A percentile compares a stretch with the other conserved stretches of the same genome.
Conservation (phyloP, 30 jellyfish, hydroid and myxozoan genomes). For the Aurelia aurita region DNA sequence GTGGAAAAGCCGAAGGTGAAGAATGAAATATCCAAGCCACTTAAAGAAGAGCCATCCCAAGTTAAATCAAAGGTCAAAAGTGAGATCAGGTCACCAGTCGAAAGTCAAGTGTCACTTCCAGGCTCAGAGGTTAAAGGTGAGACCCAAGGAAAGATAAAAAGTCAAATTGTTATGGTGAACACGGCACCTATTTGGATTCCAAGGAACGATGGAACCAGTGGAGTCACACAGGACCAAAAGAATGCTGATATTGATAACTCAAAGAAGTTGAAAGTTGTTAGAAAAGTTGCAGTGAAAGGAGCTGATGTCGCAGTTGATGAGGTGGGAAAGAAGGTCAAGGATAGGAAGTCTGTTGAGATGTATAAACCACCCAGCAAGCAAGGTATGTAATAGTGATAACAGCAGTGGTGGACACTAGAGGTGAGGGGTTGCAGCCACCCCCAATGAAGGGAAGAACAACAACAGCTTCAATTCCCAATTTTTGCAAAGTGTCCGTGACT, state of each 20-base stretch:
- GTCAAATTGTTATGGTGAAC: slow-evolving; percentile 38
- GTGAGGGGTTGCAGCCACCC: no score
- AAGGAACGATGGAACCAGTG: background rate
- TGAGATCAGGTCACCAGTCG: background rate
- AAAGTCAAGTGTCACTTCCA: slow-evolving; percentile 1
- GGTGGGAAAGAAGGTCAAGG: slow-evolving; percentile 10
- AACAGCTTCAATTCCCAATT: no score
- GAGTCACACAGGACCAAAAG: background rate
- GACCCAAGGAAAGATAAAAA: background rate
- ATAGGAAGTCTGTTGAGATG: slow-evolving; percentile 48
- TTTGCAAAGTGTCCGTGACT: no score
- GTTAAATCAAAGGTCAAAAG: slow-evolving; percentile 4
- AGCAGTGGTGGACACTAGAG: no score
- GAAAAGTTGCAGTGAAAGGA: slow-evolving; percentile 47
- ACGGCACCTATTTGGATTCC: background rate
- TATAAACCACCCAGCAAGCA: slow-evolving; percentile 53
- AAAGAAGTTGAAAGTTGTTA: slow-evolving; percentile 32
- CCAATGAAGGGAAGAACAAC: no score
- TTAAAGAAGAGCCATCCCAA: no score
- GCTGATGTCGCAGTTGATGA: background rate
- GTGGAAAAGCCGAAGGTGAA: no score
- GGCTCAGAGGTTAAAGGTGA: background rate
- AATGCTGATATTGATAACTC: slow-evolving; percentile 10
- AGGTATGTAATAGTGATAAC: slow-evolving; percentile 2
- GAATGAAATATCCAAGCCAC: no score